These are phyloP conservation scores for Diarsia dahlii DNA, from an alignment of 2,888 invertebrate genomes.

Conservation along the genomic window DNA sequence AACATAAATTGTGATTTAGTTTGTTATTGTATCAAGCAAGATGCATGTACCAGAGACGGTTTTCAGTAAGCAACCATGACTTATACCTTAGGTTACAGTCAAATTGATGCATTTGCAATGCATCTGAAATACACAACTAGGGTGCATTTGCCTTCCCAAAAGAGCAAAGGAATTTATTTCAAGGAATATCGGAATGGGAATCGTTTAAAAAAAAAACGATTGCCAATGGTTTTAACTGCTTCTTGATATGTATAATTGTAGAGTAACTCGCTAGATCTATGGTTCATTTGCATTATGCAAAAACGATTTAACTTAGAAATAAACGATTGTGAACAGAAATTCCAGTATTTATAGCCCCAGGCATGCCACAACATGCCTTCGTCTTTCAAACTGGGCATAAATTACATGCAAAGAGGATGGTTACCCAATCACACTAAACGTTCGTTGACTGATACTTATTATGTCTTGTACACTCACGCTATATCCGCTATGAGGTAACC, in stretches of 20 bases:
- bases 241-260: conserved; percentile 1
- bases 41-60: conserved; percentile 34
- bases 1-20: conserved; percentile 54
- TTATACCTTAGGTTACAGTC: conserved; percentile 11
- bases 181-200: neutral
- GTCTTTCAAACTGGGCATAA: conserved; percentile 24
- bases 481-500: conserved; percentile 39
- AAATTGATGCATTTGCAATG: conserved; percentile 28
- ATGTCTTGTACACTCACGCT: conserved; percentile 20
- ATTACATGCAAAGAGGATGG: conserved; percentile 25
- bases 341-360: neutral
- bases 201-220: neutral
- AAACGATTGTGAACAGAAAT: conserved; percentile 25
- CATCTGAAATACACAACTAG: neutral
- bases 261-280: neutral
- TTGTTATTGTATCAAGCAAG: conserved; percentile 45
- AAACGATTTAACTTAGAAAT: conserved; percentile 28
- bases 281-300: conserved; percentile 25
- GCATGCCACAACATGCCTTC: conserved; percentile 6
- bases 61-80: conserved; percentile 23
- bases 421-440: conserved; percentile 40
- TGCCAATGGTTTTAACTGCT: neutral
- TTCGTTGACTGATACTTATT: conserved; percentile 23
- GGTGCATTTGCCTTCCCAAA: conserved; percentile 4
- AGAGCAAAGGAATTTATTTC: neutral